Evolutionary conservation across 2,797 vertebrate species (phyloP).

Genomic region (Mustela erminea): DNA sequence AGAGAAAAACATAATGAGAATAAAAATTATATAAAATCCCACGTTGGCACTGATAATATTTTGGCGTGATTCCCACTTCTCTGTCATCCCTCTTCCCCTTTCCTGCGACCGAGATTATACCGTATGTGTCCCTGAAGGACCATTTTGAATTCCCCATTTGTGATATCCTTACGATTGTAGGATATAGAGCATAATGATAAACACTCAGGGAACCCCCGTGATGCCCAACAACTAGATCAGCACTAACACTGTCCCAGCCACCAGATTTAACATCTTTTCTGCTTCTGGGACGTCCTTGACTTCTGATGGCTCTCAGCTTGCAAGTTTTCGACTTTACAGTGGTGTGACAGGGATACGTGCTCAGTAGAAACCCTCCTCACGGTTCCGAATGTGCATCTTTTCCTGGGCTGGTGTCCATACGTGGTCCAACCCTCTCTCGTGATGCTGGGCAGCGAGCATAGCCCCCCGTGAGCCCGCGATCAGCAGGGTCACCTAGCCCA

Average conservation of each 20-base stretch:
- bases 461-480: neutral
- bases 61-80: neutral
- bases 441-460: neutral
- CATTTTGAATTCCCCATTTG: neutral
- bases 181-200: neutral
- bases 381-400: neutral
- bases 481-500: neutral
- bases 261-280: neutral
- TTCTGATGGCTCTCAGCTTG: neutral
- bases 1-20: neutral
- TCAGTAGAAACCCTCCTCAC: neutral
- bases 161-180: neutral
- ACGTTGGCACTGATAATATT: neutral
- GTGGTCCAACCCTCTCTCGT: neutral
- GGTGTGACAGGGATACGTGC: neutral
- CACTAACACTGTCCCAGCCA: rapidly evolving
- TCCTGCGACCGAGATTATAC: neutral
- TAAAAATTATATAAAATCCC: neutral
- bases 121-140: neutral
- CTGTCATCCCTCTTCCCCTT: neutral
- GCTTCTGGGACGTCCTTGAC: neutral
- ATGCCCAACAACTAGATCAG: neutral
- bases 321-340: neutral
- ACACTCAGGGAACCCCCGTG: neutral
- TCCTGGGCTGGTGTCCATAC: neutral